Evolutionary conservation across 2,888 invertebrate genomes (phyloP), one percentile per base, ranked within the genome.

Genomic region (Diplazon laetatorius): DNA sequence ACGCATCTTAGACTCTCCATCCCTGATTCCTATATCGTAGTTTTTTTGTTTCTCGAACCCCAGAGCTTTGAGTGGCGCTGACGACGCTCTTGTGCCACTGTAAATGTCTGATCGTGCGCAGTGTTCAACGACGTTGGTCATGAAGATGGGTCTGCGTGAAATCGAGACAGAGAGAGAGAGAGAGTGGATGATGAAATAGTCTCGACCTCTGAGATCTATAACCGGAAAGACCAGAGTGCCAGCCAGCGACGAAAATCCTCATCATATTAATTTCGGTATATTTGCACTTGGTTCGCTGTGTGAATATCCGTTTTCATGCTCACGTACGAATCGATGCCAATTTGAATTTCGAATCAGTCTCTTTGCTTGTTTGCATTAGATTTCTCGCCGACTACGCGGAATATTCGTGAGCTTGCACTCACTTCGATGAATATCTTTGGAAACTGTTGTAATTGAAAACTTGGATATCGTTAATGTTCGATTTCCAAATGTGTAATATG

Each of bases 251-350:
- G 57, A 59, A 39, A 59, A 39, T 57, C 42, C 35, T 48, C 48
- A 65, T 48, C 57, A 70, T 65, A 76, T 76, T 70, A 76, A 76
- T 76, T 76, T 76, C 76, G 50, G 69, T 5, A 30, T 70, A 65
- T 76, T 70, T 76, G 57, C 50, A 65, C 65, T 20, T n/a, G n/a
- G 20, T 44, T 44, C 22, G 44, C 16, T 46, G 44, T 9, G 25
- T 9, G 37, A 25, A 57, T 59, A 25, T 48, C 48, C 42, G 52
- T 22, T 44, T 52, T 9, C 20, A 59, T 30, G 14, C 60, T 18
- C 1, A 18, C n/a, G 6, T 4, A 16, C 22, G 22, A 9, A 55
- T 37, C 39, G 48, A 59, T 65, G 50, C 57, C 70, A 65, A 65
- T 76, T n/a, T 59, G 69, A 76, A 70, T 76, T 70, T 39, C 46